phyloP scores from a whole-genome alignment of 2,888 invertebrate genomes.

The Ennomos quercinarius region DNA sequence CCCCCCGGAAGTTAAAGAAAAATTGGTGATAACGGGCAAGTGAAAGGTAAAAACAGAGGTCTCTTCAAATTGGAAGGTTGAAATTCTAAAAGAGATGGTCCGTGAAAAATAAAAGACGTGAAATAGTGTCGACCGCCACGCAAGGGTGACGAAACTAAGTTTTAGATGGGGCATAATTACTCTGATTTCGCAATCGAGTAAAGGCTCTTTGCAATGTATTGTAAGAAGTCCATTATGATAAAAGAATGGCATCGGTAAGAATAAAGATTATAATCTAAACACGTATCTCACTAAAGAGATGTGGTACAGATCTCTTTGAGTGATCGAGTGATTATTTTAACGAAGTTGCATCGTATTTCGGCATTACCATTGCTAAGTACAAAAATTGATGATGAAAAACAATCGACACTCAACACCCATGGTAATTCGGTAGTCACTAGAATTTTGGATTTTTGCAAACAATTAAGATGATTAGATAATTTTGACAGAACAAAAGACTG shows the following conservation, averaged over 20 bases:
- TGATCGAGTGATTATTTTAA: conserved; percentile 39
- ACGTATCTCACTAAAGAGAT: conserved; percentile 30
- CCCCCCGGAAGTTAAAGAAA: conserved; percentile 9
- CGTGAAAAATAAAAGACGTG: conserved; percentile 50
- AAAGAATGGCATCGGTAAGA: conserved; percentile 38
- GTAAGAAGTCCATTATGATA: conserved; percentile 41
- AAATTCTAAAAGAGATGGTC: conserved; percentile 42
- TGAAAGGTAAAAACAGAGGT: conserved; percentile 25
- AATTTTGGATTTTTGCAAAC: conserved; percentile 21
- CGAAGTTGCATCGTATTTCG: conserved; percentile 35
- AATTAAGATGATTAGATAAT: conserved; percentile 37
- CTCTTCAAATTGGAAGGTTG: conserved; percentile 29
- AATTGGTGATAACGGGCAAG: conserved; percentile 8
- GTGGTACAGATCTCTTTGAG: conserved; percentile 37
- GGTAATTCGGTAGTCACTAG: conserved; percentile 10
- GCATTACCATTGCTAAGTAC: conserved; percentile 23
- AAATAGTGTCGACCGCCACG: conserved; percentile 34
- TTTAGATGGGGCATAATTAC: conserved; percentile 39
- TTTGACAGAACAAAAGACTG: conserved; percentile 37
- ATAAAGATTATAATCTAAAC: conserved; percentile 38
- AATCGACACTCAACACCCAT: conserved; percentile 17
- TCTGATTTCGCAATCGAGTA: conserved; percentile 34
- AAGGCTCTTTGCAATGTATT: conserved; percentile 29
- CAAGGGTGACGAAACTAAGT: conserved; percentile 39
- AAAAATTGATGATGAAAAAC: conserved; percentile 15